Base-by-base conservation (phyloP, 2,797 vertebrate species). In the Graptemys geographica region DNA sequence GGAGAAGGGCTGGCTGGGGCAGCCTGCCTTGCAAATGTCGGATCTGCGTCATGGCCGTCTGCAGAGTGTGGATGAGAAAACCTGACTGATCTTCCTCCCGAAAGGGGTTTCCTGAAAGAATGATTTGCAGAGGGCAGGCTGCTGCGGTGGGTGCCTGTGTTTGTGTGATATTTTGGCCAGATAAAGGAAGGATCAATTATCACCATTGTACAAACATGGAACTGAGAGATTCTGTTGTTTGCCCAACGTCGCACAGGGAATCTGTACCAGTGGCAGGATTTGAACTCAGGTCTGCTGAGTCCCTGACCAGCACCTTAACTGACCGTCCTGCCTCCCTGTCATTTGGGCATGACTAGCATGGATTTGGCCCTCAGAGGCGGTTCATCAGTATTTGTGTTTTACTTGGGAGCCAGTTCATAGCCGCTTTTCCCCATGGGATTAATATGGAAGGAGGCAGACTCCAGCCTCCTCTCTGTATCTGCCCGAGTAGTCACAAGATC, bases 41-140 rank as follows among this genome's bases (percentile, higher is more conserved):
- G 52, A 86, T 93, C 83, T 92, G 89, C 86, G 79, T 94, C 96
- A 86, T 84, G 79, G 93, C 93, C 83, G 92, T 91, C 95, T 94
- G 93, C 94, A 93, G 89, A 93, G 91, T 2, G 19, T 41, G 19
- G 19, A 6, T 9, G n/a, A 37, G 62, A 23, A 23, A 37, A 37
- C n/a, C n/a, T 6, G n/a, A 69, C n/a, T 41, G n/a, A 37, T 23
- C n/a, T 69, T 37, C n/a, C n/a, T 69, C n/a, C n/a, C 4, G 11
- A 11, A 69, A 69, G 65, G 4, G 18, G 65, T 19, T 69, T 69
- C n/a, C 59, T n/a, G 19, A 37, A 69, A 11, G 65, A 69, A n/a
- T 19, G 65, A 37, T 69, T 69, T 37, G n/a, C 19, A 37, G n/a
- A 11, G 10, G 19, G 16, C 31, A 62, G 31, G 33, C 31, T 33